Evolutionary conservation across 1,140 invertebrate species (phyloP), one percentile per base, ranked within the genome.

Genomic region (Parasteatoda tepidariorum): DNA sequence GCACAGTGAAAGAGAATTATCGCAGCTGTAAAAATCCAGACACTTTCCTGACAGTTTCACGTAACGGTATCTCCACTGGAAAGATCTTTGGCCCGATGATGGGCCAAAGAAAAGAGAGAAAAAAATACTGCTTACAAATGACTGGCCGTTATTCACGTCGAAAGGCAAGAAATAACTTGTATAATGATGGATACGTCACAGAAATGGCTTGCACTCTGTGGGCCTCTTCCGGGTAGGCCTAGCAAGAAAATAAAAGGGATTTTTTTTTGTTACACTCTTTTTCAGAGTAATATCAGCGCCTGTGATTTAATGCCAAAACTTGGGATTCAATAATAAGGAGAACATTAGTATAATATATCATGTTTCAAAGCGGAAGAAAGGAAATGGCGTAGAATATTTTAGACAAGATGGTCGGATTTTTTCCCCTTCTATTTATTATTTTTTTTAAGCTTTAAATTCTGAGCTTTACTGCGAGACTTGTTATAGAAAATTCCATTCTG

Each of bases 271-370:
- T 55, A 26, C 33, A 33, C 24, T 70, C 22, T 41, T 41, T 26
- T 33, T 70, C 67, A 26, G 59, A 2, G 5, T 41, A 70, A 28
- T 54, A 54, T 41, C 67, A 48, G 41, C 22, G 13, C 34, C 67
- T 28, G 67, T 70, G 67, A 70, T 70, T 70, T 70, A 70, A 70
- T 48, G 67, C 67, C 67, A 24, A 70, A 70, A 70, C 67, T 70
- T 70, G 34, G 67, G 54, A 70, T 70, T 70, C 67, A 70, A 70
- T 70, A 70, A 70, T 70, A 70, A 70, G 34, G 33, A 41, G 34
- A 18, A 34, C 41, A 48, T 70, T 48, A 22, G 67, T 54, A 34
- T 70, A 70, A 70, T 70, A 70, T 48, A 70, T 70, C 67, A 70
- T 70, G 67, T 26, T 48, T 34, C 38, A 24, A 24, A 9, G n/a